A percentile compares a stretch with the other conserved stretches of the same genome.
Conservation (phyloP, 2,888 invertebrate species). For the Eulithis testata region DNA sequence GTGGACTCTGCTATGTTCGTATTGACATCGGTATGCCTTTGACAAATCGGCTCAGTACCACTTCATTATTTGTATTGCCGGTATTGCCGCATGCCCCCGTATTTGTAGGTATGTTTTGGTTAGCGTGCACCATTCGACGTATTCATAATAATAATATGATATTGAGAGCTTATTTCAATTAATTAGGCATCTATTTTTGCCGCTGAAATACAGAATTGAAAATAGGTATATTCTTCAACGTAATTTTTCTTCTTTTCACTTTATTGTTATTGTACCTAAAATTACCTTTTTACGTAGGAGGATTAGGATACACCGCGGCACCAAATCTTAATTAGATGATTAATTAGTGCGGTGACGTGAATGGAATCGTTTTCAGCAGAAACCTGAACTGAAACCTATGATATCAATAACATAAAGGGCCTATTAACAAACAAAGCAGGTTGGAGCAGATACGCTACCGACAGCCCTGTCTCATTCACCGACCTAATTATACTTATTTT, state of each 20-base stretch:
- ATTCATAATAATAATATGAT: conserved; percentile 4
- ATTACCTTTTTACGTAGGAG: too few species aligned
- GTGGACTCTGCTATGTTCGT: conserved; percentile 41
- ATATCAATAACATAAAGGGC: conserved; percentile 9
- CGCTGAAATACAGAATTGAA: too few species aligned
- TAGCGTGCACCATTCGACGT: conserved; percentile 17
- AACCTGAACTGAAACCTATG: conserved; percentile 23
- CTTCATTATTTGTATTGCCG: conserved; percentile 58
- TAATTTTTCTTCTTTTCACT: too few species aligned
- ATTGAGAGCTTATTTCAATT: background rate
- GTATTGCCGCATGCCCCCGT: conserved; percentile 8
- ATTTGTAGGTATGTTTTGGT: conserved; percentile 17
- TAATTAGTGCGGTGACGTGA: conserved; percentile 34
- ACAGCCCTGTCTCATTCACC: too few species aligned
- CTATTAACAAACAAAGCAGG: background rate
- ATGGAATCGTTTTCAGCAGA: conserved; percentile 25
- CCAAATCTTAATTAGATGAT: conserved; percentile 32
- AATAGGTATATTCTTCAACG: background rate
- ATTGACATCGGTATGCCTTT: conserved; percentile 74
- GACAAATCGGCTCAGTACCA: conserved; percentile 63
- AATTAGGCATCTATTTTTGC: background rate
- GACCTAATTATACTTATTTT: too few species aligned
- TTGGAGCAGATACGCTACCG: too few species aligned
- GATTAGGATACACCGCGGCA: conserved; percentile 20
- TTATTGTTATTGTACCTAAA: too few species aligned